These are phyloP conservation scores for Calliopsis andreniformis DNA, from an alignment of 1,140 invertebrate species.

Conservation along the genomic window DNA sequence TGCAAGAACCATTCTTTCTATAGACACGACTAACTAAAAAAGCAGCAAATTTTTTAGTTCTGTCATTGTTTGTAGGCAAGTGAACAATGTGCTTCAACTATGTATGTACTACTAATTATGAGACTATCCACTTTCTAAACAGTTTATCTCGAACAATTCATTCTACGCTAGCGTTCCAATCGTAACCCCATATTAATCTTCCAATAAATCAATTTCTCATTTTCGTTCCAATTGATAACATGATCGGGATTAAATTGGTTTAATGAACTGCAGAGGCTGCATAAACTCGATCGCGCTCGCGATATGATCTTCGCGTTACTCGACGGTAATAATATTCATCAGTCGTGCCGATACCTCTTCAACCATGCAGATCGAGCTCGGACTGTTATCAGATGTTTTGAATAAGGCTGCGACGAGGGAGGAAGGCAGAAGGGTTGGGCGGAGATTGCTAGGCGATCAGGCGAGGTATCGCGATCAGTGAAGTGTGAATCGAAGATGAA, in stretches of 20 bases:
- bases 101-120: too few species aligned
- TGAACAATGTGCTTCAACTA: too few species aligned
- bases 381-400: constrained; percentile 23
- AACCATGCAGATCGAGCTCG: not conserved
- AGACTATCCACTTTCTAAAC: too few species aligned
- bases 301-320: not conserved
- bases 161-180: too few species aligned
- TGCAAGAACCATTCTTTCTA: too few species aligned
- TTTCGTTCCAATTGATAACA: too few species aligned
- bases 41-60: too few species aligned
- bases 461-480: constrained; percentile 4
- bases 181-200: too few species aligned
- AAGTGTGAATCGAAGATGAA: constrained; percentile 22
- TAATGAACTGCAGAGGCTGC: constrained; percentile 6
- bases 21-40: too few species aligned
- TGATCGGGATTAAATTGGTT: constrained; percentile 16
- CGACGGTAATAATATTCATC: constrained; percentile 17
- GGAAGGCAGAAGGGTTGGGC: not conserved
- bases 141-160: too few species aligned
- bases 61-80: too few species aligned
- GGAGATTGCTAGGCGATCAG: constrained; percentile 8
- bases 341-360: not conserved
- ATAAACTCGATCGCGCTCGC: not conserved
- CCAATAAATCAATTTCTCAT: not conserved
- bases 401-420: not conserved